Conservation (phyloP, 2,888 invertebrate species). For the Drosophila barbarae region DNA sequence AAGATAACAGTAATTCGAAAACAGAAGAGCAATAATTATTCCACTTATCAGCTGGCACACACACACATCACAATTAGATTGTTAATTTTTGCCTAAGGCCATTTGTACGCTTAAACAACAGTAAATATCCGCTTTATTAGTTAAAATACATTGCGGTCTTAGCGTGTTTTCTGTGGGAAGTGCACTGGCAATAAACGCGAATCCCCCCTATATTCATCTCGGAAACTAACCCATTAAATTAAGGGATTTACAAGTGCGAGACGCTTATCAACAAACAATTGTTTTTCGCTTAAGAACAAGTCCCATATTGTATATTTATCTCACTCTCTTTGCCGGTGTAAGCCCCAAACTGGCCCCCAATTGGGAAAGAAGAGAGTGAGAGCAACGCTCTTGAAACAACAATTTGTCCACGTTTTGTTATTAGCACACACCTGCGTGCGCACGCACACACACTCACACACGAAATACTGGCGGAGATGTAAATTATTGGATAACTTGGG, state of each 20-base stretch:
- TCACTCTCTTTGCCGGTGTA: conserved; percentile 11
- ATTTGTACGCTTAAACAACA: conserved; percentile 1
- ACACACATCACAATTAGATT: not conserved
- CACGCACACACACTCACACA: conserved; percentile 36
- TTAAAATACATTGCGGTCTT: conserved; percentile 2
- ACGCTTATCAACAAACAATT: conserved; percentile 18
- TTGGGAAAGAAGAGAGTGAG: not conserved
- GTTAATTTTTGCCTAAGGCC: conserved; percentile 10
- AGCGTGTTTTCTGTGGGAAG: not conserved
- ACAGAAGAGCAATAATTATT: conserved; percentile 22
- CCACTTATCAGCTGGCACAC: conserved; percentile 22
- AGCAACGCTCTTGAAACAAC: conserved; percentile 2
- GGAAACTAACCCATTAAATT: conserved; percentile 13
- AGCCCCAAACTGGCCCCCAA: not conserved
- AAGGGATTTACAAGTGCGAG: conserved; percentile 20
- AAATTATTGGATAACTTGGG: conserved; percentile 31
- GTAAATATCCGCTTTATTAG: conserved; percentile 13
- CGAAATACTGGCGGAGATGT: conserved; percentile 26
- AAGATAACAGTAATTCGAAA: conserved; percentile 28
- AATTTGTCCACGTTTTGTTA: conserved; percentile 31
- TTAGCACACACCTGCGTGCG: conserved; percentile 56
- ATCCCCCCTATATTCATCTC: conserved; percentile 1
- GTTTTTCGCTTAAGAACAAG: conserved; percentile 15
- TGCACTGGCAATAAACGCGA: conserved; percentile 4
- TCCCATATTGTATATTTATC: conserved; percentile 6